Base-by-base conservation (phyloP, 2,113 vertebrate species). In the Oncorhynchus clarkii region DNA sequence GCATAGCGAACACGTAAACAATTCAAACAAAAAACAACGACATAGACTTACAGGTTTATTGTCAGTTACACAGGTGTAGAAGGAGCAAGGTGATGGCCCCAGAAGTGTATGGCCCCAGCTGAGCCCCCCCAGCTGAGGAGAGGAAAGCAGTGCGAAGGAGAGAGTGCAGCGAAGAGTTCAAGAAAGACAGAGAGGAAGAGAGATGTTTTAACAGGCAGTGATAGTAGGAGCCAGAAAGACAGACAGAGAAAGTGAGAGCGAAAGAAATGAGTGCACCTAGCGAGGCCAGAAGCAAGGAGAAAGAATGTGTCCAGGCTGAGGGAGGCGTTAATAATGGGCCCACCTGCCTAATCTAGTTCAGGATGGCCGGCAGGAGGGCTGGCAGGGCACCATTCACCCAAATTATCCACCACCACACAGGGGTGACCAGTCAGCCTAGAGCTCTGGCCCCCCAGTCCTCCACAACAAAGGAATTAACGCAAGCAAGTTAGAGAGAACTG, bases 251-350 rank as follows among this genome's bases (percentile, higher is more conserved):
- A 57, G 64, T 22, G 57, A n/a, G 1, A 74, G 31, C 0, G 20
- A 60, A 20, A 60, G 20, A 60, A 2, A 60, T 20, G 20, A 60
- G 16, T n/a, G 57, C 3, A 22, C 16, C 51, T 54, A 54, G 51
- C 51, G 5, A n/a, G 3, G 4, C 16, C 57, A 60, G 57, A 60
- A n/a, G 20, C 16, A 83, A 22, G 22, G 72, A 78, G 67, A 82
- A 70, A 80, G 76, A 65, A 68, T 71, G 73, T 86, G 67, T 76
- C 77, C 45, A 84, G 82, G 85, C 34, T 34, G 34, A 78, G 81
- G 86, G 93, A 94, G 91, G 90, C 82, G 87, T 92, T 92, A 88
- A 90, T 93, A 92, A 94, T 90, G 71, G 91, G 88, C 82, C 87
- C 5, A 2, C 79, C 87, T 4, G 2, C 79, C 86, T 93, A 95